Conservation (phyloP, 92 coral and sea anemone genomes). For the Umimayanthus chanpuru region DNA sequence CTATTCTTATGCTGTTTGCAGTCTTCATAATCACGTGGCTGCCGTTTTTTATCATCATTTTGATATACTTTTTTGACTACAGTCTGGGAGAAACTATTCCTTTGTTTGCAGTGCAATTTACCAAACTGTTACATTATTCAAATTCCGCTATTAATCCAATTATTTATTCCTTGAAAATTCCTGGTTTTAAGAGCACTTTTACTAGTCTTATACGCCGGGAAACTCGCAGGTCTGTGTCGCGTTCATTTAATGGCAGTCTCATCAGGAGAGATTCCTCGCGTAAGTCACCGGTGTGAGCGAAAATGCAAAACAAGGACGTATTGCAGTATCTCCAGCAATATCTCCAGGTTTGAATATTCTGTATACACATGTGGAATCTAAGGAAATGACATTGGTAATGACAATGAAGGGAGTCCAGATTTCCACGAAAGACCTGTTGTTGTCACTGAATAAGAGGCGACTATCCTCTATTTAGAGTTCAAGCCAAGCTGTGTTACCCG, state of each 20-base stretch:
- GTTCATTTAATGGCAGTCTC: constrained; percentile 49
- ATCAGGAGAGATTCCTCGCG: constrained; percentile 62
- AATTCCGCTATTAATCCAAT: constrained; percentile 88
- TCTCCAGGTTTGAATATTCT: not conserved
- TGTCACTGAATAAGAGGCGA: not conserved
- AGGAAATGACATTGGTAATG: not conserved
- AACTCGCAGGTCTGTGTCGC: constrained; percentile 43
- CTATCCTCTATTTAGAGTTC: not conserved
- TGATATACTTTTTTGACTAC: constrained; percentile 58
- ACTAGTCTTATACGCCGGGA: constrained; percentile 61
- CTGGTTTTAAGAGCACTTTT: constrained; percentile 77
- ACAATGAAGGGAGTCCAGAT: not conserved
- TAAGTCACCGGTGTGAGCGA: constrained; percentile 30
- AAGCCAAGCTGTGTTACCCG: too few species aligned
- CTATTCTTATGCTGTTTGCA: constrained; percentile 70
- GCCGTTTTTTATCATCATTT: constrained; percentile 70
- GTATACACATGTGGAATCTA: not conserved
- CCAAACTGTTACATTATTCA: constrained; percentile 75
- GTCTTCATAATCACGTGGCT: constrained; percentile 77
- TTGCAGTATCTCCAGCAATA: not conserved
- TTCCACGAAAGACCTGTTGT: not conserved
- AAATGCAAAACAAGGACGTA: not conserved
- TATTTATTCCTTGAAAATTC: constrained; percentile 79
- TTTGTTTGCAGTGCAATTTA: constrained; percentile 54
- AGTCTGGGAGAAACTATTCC: constrained; percentile 44